A percentile compares a stretch with the other conserved stretches of the same genome.
Evolutionary conservation across 1,140 invertebrate species (phyloP).

Genomic region (Coelopa frigida): DNA sequence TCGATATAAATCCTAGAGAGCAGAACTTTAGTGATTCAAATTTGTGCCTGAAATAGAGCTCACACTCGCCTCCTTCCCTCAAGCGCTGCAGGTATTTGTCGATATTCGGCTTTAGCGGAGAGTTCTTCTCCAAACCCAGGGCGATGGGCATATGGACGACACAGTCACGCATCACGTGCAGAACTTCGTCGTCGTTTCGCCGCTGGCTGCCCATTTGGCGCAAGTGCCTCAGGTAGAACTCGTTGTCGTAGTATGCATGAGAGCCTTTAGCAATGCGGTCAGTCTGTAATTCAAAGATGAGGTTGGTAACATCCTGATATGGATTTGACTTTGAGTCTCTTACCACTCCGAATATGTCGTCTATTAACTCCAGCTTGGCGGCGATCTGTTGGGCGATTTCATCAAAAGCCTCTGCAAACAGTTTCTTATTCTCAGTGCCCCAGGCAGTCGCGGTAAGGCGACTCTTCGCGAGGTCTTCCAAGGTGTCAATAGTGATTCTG

Average conservation of each 20-base stretch:
- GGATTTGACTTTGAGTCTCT: slow-evolving; percentile 4
- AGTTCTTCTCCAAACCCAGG: slow-evolving; percentile 72
- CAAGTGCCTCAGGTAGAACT: slow-evolving; percentile 60
- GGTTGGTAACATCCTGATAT: not conserved
- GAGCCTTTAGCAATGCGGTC: slow-evolving; percentile 57
- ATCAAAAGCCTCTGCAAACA: slow-evolving; percentile 63
- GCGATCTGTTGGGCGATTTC: slow-evolving; percentile 57
- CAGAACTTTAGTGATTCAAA: not conserved
- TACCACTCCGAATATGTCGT: slow-evolving; percentile 52
- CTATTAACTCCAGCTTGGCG: slow-evolving; percentile 55
- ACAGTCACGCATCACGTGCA: slow-evolving; percentile 76
- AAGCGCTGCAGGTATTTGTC: slow-evolving; percentile 59
- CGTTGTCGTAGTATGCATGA: slow-evolving; percentile 74
- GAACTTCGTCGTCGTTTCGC: slow-evolving; percentile 48
- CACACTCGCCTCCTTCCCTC: slow-evolving; percentile 58
- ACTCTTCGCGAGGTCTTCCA: slow-evolving; percentile 58
- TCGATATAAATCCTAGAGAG: slow-evolving; percentile 51
- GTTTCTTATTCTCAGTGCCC: slow-evolving; percentile 58
- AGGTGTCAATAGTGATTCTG: slow-evolving; percentile 68
- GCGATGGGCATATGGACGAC: slow-evolving; percentile 72
- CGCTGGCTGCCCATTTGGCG: slow-evolving; percentile 51
- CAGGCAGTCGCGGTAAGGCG: slow-evolving; percentile 60
- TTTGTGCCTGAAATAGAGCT: too few species aligned
- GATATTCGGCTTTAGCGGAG: slow-evolving; percentile 62
- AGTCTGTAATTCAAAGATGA: slow-evolving; percentile 22